Base-by-base conservation (phyloP, 2,888 invertebrate species). In the Cybosia mesomella region DNA sequence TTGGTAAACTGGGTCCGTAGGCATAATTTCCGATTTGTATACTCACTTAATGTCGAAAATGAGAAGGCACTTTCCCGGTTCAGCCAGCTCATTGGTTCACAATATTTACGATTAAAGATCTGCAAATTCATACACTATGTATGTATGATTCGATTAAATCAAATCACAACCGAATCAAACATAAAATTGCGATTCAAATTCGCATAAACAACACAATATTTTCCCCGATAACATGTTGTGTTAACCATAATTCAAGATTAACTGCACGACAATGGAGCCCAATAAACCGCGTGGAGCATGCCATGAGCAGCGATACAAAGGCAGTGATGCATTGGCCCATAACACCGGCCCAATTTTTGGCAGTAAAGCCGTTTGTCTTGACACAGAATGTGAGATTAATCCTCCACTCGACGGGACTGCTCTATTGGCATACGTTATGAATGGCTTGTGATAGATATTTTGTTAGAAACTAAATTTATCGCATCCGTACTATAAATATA, bases 231-330 rank as follows among this genome's bases (percentile, higher is more conserved):
- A 59, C n/a, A 24, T 59, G 43, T 32, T 55, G 61, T 32, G 24
- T 53, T 65, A 36, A 28, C 60, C 36, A 58, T 70, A 43, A 65
- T 55, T 57, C 21, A 68, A 73, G 43, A 67, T 64, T 53, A 57
- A 65, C 49, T 59, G 57, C 53, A 55, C 21, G 32, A 8, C 55
- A 22, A 15, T 1, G 57, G 43, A 53, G 7, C 55, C 28, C 54
- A 66, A 66, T 57, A 32, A 13, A 54, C 55, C 62, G 24, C 63
- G 58, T 57, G 32, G 54, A 54, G 15, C 2, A 43, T 22, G 59
- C 57, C 67, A 36, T 28, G n/a, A 54, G 13, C 61, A 58, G 54
- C 21, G 36, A 55, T 64, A 43, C 70, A 61, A 65, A 61, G 66
- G 13, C 22, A 34, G 32, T 61, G 61, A 57, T 57, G 22, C 34